Base-by-base conservation (phyloP, 64 coral and sea anemone species). In the Montipora cactus region DNA sequence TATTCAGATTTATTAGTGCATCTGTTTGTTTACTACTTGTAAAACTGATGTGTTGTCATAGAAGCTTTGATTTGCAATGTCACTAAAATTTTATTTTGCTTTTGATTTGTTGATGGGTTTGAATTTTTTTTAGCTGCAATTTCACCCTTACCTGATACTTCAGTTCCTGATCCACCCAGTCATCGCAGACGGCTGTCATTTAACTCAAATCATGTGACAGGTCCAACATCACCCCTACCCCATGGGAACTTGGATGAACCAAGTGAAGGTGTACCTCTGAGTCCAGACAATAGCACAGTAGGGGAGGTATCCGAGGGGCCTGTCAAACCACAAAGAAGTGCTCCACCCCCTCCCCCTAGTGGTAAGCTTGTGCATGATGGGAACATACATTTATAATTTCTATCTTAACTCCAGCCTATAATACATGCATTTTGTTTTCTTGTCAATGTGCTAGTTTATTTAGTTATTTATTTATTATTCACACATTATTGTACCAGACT, bases 341-440 rank as follows among this genome's bases (percentile, higher is more conserved):
- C 92, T 50, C 92, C 92, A 69, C 92, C 92, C 49, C 92, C 92
- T 68, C 92, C 92, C 28, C 76, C 62, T 46, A 49, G 46, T 74
- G 92, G 92, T 93, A 88, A 93, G 72, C 37, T 45, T 46, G 74
- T 76, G 74, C 74, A 76, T 76, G 74, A 14, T 37, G 37, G 37
- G 37, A 37, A 37, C 37, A 37, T 37, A 37, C 37, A 37, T 37
- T 37, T 37, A 37, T 37, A 37, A 37, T 37, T 37, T 37, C 37
- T 37, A 37, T 37, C 37, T 37, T 37, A 37, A 2, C 37, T 37
- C 37, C 37, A 37, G 37, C 37, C 37, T 37, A 37, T 2, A 37
- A 37, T 37, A 37, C 37, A 37, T 37, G 37, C 37, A 37, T 37
- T 37, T 37, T 37, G 37, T 37, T 37, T 37, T 37, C 37, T 37